Percentiles rank a stretch among this genome's conserved stretches.
phyloP scores from a whole-genome alignment of 2,888 invertebrate genomes.

The Cerastoderma edule region DNA sequence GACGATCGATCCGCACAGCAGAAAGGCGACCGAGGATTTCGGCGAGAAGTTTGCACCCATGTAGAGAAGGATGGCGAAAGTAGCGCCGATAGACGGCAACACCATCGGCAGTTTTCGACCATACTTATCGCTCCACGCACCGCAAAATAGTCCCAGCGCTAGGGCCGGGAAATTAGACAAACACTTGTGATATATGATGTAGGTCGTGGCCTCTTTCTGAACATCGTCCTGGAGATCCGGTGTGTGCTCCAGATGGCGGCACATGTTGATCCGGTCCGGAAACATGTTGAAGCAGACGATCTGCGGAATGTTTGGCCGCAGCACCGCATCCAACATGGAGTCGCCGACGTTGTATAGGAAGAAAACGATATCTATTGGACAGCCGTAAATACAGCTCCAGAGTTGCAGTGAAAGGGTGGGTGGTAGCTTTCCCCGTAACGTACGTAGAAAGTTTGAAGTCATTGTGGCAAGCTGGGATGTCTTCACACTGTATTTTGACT shows the following conservation, averaged over 20 bases:
- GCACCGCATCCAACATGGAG: conserved; percentile 82
- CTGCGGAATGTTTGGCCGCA: conserved; percentile 80
- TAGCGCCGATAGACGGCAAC: conserved; percentile 80
- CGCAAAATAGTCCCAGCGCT: conserved; percentile 82
- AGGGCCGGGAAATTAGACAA: conserved; percentile 82
- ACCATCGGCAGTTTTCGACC: conserved; percentile 82
- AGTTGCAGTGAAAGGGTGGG: conserved; percentile 38
- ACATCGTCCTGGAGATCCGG: conserved; percentile 71
- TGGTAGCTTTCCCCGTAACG: conserved; percentile 29
- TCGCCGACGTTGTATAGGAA: conserved; percentile 83
- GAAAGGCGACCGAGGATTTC: conserved; percentile 62
- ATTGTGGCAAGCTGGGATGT: no score
- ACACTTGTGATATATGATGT: conserved; percentile 80
- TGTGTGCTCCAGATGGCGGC: conserved; percentile 58
- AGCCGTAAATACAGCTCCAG: conserved; percentile 65
- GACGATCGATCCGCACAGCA: conserved; percentile 76
- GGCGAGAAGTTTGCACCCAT: conserved; percentile 69
- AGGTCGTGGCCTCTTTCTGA: conserved; percentile 75
- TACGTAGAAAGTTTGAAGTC: conserved; percentile 9
- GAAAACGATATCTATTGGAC: conserved; percentile 79
- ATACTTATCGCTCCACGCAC: conserved; percentile 82
- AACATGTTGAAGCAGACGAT: conserved; percentile 74
- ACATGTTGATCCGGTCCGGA: conserved; percentile 60
- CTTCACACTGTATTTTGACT: no score
- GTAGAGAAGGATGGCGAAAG: conserved; percentile 77